Evolutionary conservation across 2,113 vertebrate genomes (phyloP), one percentile per base, ranked within the genome.

Genomic region (Gasterosteus aculeatus): DNA sequence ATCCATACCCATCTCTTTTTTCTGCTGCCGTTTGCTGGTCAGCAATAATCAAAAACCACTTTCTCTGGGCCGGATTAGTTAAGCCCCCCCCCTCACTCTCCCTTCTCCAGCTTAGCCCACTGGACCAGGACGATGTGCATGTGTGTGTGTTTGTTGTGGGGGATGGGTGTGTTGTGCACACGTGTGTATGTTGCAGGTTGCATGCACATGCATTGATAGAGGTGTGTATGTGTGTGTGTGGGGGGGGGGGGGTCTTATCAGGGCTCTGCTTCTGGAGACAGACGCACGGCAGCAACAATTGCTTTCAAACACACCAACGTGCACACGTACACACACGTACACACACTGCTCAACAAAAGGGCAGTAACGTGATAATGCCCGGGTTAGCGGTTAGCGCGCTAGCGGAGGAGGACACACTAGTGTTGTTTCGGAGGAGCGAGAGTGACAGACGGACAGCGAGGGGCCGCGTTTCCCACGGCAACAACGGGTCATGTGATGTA

Each of bases 1-100:
- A 72, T 83, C 77, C 83, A 80, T 63, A 67, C 75, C 78, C 85
- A 85, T 89, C 88, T 88, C 85, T 78, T 89, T 80, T 91, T 92
- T 91, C 84, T 90, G 85, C 96, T 97, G 95, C 95, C 95, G 95
- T 97, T 97, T 99, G 97, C 96, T 98, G 97, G 98, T 99, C 97
- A 98, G 98, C 97, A 98, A 98, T 99, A 98, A 98, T 98, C 96
- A 96, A 97, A 98, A 98, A 98, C 94, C 96, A 98, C 96, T 99
- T 99, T 98, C 97, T 97, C 95, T 95, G 95, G 97, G 87, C 83
- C 85, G 92, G 97, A 99, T 99, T 99, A 98, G 97, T 92, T 91
- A 82, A 90, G 65, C 82, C 83, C 8, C 10, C 51, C 83, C 71
- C 82, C 85, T 12, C 19, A 75, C 85, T 82, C 81, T 85, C 82